Percentiles rank a stretch among this genome's conserved stretches.
Conservation (phyloP, 1,140 invertebrate species). For the Eupristina koningsbergeri region DNA sequence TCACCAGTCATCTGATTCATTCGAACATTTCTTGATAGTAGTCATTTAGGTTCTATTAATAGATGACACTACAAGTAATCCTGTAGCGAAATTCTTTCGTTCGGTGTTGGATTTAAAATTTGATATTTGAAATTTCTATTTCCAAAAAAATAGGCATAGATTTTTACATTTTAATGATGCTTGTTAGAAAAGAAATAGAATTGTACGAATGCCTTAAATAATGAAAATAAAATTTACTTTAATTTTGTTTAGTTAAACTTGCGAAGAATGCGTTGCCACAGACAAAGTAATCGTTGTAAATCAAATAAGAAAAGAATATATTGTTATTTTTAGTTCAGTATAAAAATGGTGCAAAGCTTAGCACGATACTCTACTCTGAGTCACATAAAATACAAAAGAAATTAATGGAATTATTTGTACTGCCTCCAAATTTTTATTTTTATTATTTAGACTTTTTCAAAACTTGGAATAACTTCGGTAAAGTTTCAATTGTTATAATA, state of each 20-base stretch:
- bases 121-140: neutral
- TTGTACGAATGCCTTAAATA: neutral
- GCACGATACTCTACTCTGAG: neutral
- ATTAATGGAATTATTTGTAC: conserved; percentile 13
- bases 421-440: neutral
- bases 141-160: neutral
- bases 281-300: neutral
- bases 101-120: neutral
- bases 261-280: neutral
- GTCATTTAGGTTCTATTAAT: conserved; percentile 47
- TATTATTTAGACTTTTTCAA: neutral
- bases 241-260: neutral
- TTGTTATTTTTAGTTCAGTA: conserved; percentile 32
- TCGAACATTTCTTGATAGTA: conserved; percentile 21
- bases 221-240: neutral
- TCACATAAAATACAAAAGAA: neutral
- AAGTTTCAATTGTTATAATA: neutral
- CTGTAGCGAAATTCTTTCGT: neutral
- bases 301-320: conserved; percentile 40
- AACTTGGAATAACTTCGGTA: neutral
- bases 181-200: too few relatives aligned
- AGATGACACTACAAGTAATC: conserved; percentile 7
- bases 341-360: conserved; percentile 35
- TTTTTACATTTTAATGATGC: neutral
- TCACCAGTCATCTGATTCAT: conserved; percentile 17